These are phyloP conservation scores for Drosophila sp. DNA, from an alignment of 1,140 invertebrate species.

Conservation along the genomic window DNA sequence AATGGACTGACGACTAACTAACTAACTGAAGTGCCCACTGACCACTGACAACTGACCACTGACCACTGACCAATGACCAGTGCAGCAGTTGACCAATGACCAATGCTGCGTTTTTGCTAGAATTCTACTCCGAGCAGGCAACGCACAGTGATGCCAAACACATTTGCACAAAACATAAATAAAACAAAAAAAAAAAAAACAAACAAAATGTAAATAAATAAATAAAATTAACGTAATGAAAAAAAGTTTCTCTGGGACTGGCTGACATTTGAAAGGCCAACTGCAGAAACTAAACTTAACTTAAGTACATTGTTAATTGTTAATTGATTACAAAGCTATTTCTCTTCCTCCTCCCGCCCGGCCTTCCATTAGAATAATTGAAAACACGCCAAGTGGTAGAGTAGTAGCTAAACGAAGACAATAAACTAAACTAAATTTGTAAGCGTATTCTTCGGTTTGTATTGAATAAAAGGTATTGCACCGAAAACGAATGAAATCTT, in stretches of 20 bases:
- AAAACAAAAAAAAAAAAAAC: too few relatives aligned
- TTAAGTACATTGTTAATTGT: slow-evolving; percentile 45
- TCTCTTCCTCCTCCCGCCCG: slow-evolving; percentile 1
- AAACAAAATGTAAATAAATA: not conserved
- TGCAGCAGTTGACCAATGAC: slow-evolving; percentile 23
- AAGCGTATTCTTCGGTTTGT: not conserved
- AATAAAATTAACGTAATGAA: slow-evolving; percentile 23
- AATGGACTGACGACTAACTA: slow-evolving; percentile 22
- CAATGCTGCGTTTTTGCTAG: slow-evolving; percentile 32
- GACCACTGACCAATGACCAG: slow-evolving; percentile 40
- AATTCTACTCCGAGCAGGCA: slow-evolving; percentile 40
- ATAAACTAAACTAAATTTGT: slow-evolving; percentile 15
- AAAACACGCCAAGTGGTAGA: slow-evolving; percentile 16
- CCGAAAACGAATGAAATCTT: not conserved
- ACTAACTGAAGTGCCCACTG: slow-evolving; percentile 35
- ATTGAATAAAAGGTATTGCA: not conserved
- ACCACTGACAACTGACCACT: slow-evolving; percentile 29
- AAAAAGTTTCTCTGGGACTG: slow-evolving; percentile 51
- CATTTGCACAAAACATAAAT: not conserved
- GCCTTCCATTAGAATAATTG: slow-evolving; percentile 51
- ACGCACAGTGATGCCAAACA: slow-evolving; percentile 16
- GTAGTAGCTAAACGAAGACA: slow-evolving; percentile 8
- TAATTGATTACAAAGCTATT: slow-evolving; percentile 34
- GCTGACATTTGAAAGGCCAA: slow-evolving; percentile 47
- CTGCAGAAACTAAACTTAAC: slow-evolving; percentile 40